Conservation (phyloP, 2,113 vertebrate genomes). For the Sitta europaea region DNA sequence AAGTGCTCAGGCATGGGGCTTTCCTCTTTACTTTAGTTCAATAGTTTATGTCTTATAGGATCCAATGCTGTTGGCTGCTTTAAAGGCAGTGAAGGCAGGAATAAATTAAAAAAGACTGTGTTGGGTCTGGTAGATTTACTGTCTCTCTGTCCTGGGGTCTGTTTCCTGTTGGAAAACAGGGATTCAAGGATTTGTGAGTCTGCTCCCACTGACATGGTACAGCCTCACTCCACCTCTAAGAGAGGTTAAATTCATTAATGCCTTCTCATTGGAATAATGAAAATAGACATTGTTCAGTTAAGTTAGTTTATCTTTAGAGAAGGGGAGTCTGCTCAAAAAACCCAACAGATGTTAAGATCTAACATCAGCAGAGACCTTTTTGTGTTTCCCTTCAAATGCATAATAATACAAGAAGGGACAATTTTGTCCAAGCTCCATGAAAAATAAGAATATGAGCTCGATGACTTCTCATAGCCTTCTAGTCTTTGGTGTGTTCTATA, state of each 20-base stretch:
- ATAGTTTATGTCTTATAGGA: neutral
- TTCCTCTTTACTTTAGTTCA: neutral
- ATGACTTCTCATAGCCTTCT: neutral
- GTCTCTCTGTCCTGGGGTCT: fast-evolving
- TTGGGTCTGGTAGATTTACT: neutral
- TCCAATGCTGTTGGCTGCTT: neutral
- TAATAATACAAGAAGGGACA: neutral
- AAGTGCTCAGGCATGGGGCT: neutral
- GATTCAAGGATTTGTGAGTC: neutral
- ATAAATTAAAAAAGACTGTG: neutral
- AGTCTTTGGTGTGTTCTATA: neutral
- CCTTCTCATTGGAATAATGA: neutral
- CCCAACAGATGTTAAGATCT: neutral
- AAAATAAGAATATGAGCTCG: neutral
- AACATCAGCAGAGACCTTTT: neutral
- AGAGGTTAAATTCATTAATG: neutral
- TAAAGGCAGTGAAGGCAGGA: neutral
- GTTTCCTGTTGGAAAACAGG: neutral
- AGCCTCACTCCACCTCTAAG: fast-evolving
- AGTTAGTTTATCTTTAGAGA: neutral
- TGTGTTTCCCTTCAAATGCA: neutral
- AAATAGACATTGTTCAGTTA: neutral
- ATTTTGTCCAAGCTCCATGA: neutral
- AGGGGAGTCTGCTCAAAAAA: neutral
- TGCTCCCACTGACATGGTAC: fast-evolving